Conservation (phyloP, 2,888 invertebrate genomes). For the Lypha dubia region DNA sequence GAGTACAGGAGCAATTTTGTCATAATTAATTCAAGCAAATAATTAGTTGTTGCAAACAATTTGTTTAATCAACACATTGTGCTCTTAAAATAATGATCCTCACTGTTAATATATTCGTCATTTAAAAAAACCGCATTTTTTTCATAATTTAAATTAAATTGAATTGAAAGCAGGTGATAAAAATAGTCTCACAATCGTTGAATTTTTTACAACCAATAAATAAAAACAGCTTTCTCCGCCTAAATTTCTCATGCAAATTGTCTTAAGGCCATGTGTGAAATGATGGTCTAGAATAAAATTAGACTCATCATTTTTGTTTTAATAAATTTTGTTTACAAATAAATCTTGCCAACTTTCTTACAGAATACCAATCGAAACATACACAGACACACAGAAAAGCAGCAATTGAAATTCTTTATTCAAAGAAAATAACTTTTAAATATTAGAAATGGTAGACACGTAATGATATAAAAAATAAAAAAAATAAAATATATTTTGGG, state of each 20-base stretch:
- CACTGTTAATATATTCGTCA: neutral
- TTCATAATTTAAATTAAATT: neutral
- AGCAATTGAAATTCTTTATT: slow-evolving; percentile 10
- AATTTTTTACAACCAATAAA: neutral
- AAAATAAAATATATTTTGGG: neutral
- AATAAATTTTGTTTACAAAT: slow-evolving; percentile 22
- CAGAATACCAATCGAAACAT: neutral
- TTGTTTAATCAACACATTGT: neutral
- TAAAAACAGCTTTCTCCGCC: slow-evolving; percentile 41
- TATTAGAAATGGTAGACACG: slow-evolving; percentile 17
- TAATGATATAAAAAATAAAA: slow-evolving; percentile 11
- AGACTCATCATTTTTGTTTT: neutral
- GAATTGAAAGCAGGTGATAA: neutral
- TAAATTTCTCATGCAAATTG: slow-evolving; percentile 13
- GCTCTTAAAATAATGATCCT: too few species aligned
- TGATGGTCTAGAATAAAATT: slow-evolving; percentile 21
- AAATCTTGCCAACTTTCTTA: slow-evolving; percentile 25
- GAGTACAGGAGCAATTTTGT: too few species aligned
- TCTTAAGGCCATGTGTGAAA: slow-evolving; percentile 4
- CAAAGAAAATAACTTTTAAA: neutral
- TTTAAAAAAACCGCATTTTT: neutral
- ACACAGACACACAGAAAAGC: neutral
- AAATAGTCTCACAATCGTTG: neutral
- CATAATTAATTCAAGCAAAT: neutral
- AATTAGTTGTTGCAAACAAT: neutral